Evolutionary conservation across 2,888 invertebrate genomes (phyloP).

Genomic region (Dicyrtomina minuta): DNA sequence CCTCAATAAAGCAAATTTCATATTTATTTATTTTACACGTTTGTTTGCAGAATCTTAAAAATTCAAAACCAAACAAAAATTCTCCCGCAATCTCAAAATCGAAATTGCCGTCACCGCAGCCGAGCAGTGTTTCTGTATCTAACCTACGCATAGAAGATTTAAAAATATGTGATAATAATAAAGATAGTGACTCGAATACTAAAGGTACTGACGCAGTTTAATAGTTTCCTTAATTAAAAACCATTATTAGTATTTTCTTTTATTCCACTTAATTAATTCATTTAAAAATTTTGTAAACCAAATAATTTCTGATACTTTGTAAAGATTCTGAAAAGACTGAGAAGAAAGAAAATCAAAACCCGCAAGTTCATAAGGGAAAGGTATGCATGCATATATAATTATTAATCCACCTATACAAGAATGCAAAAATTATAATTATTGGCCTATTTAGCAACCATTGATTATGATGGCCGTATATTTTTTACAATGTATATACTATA

Average conservation of each 20-base stretch:
- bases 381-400: no score
- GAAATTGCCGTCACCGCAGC: no score
- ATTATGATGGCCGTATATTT: no score
- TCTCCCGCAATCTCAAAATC: not conserved
- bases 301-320: no score
- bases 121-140: not conserved
- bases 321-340: not conserved
- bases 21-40: no score
- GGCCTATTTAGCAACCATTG: no score
- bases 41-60: slow-evolving; percentile 52
- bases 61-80: slow-evolving; percentile 40
- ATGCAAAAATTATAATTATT: not conserved
- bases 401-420: not conserved
- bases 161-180: slow-evolving; percentile 5
- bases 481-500: no score
- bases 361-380: no score
- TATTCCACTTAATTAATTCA: not conserved
- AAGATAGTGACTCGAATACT: not conserved
- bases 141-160: not conserved
- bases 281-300: no score
- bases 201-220: no score
- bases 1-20: no score
- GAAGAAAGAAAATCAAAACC: no score
- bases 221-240: not conserved
- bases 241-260: not conserved